Evolutionary conservation across 2,113 vertebrate genomes (phyloP), one percentile per base, ranked within the genome.

Genomic region (Halichoerus grypus): DNA sequence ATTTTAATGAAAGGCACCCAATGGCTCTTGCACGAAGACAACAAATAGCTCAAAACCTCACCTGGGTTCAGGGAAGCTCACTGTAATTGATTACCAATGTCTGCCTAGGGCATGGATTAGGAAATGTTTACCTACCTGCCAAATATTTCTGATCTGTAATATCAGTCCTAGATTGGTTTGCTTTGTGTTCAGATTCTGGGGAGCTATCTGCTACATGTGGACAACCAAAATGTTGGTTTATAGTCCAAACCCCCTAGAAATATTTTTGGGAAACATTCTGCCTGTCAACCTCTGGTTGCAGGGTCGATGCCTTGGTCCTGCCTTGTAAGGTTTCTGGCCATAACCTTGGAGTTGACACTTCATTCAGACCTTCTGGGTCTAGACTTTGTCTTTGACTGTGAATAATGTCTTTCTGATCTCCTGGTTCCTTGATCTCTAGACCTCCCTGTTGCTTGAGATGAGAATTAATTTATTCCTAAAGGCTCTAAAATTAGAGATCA

Each of bases 401-500:
- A 10, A 51, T 24, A 46, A 8, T 19, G 15, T 61, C 39, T 88
- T 87, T 95, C 46, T 84, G 24, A 88, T 24, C 26, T 71, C 53
- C 46, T 67, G 36, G 15, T 72, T 57, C 19, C 81, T 86, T 85
- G n/a, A 84, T 79, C 39, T 84, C 16, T 28, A 28, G 12, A 76
- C 2, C 11, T 67, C 26, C 33, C 5, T 55, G 31, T 53, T 93
- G 7, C 18, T 84, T 84, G 28, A 26, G 10, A 80, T 69, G 2
- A 39, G 55, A 84, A 80, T 86, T 55, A 88, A 81, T 51, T 77
- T 82, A 72, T 93, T 95, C 28, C 21, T 15, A 71, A 91, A 79
- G 9, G 1, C 11, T 82, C 26, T 85, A 9, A 83, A 42, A 65
- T 51, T 77, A 65, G 21, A 86, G 82, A 77, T 87, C 36, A 91